Percentiles rank a stretch among this genome's conserved stretches.
Evolutionary conservation across 2,113 vertebrate genomes (phyloP).

Genomic region (Meriones unguiculatus): DNA sequence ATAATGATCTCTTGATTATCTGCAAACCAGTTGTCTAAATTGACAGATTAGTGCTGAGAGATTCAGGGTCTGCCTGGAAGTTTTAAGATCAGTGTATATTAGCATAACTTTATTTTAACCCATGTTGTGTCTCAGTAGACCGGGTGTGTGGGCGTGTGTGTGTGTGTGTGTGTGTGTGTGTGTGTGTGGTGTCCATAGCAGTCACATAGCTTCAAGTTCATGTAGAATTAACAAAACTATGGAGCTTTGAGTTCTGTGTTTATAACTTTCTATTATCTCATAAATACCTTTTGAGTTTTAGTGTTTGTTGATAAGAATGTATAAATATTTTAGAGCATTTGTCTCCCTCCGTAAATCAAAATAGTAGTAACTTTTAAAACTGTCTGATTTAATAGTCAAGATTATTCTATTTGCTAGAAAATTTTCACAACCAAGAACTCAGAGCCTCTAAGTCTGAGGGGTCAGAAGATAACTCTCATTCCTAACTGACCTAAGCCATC

Average conservation of each 20-base stretch:
- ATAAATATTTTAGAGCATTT: constrained; percentile 59
- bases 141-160: too few relatives aligned
- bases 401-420: constrained; percentile 56
- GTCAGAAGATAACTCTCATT: constrained; percentile 39
- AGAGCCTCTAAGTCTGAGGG: background rate
- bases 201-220: background rate
- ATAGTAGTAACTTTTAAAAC: constrained; percentile 68
- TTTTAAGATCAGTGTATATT: background rate
- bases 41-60: background rate
- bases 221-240: background rate
- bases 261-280: constrained; percentile 57
- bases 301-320: constrained; percentile 40
- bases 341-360: constrained; percentile 65
- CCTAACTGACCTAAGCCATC: constrained; percentile 23
- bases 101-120: constrained; percentile 13
- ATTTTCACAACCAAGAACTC: constrained; percentile 54
- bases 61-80: background rate
- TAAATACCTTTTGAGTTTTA: constrained; percentile 64
- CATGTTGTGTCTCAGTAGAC: background rate
- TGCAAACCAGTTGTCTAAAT: background rate
- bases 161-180: too few relatives aligned
- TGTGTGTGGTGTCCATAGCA: background rate
- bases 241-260: constrained; percentile 31
- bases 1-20: background rate
- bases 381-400: constrained; percentile 36